Evolutionary conservation across 2,888 invertebrate genomes (phyloP), one percentile per base, ranked within the genome.

Genomic region (Drosophila nr. fundita): DNA sequence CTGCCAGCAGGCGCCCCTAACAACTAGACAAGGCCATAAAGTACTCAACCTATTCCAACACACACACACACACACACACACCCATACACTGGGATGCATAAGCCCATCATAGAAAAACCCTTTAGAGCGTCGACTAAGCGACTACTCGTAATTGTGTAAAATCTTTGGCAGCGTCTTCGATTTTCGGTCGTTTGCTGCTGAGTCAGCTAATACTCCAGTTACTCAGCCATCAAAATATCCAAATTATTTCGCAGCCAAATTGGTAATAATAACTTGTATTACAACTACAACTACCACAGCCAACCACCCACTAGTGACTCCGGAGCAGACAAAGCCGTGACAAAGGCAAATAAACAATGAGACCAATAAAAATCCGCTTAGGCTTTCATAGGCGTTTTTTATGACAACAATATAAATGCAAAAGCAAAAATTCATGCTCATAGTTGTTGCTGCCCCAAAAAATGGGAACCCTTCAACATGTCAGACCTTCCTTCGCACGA

Each of bases 361-460:
- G 86, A 82, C 87, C 83, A 90, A 89, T 89, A 89, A 89, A 89
- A 90, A 83, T 87, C 80, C 89, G 89, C 90, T 89, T 90, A 90
- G 87, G 88, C 88, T 89, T 90, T 90, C 89, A 90, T 89, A 91
- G 90, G 91, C 91, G 91, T 91, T 87, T 91, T 91, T 91, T 91
- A 91, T 90, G 90, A 90, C 91, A 87, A 87, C 85, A 84, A 90
- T 91, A 91, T 89, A 91, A 91, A 91, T 89, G 84, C 83, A 87
- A 89, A 80, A 80, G 76, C 76, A 78, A 62, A 70, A 68, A 59
- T 67, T 71, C 78, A 73, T 65, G 74, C 60, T 50, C 61, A 63
- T 68, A 76, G 80, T 75, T 78, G 64, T 58, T 58, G 52, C 36
- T 45, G 34, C 6, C 32, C 57, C 68, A 27, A 30, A 45, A 54